phyloP scores from a whole-genome alignment of 2,113 vertebrate species.

The Isurus oxyrinchus region DNA sequence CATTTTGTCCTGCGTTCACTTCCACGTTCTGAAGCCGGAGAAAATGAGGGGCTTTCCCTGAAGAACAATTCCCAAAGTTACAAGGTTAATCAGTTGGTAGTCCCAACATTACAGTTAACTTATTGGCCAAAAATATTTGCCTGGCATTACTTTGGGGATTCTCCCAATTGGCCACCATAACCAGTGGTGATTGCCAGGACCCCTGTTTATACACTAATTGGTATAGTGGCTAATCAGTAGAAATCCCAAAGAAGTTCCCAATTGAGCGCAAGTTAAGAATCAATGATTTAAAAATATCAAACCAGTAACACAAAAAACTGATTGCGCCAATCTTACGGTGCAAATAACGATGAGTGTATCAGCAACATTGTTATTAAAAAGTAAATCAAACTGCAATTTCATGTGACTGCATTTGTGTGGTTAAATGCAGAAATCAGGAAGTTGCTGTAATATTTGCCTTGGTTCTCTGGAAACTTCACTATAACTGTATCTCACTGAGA shows the following conservation, averaged over 20 bases:
- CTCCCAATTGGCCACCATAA: background rate
- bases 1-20: constrained; percentile 94
- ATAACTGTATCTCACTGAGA: background rate
- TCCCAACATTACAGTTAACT: background rate
- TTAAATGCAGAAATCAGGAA: background rate
- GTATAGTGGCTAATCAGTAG: too few species aligned
- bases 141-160: background rate
- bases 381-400: background rate
- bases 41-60: constrained; percentile 97
- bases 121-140: background rate
- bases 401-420: background rate
- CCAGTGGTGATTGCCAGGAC: background rate
- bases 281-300: background rate
- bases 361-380: background rate
- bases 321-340: background rate
- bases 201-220: background rate
- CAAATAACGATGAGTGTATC: background rate
- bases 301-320: background rate
- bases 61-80: constrained; percentile 41
- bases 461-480: background rate
- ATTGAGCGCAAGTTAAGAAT: background rate
- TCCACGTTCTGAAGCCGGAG: constrained; percentile 91
- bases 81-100: background rate
- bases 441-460: background rate
- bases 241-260: background rate